phyloP scores from a whole-genome alignment of 2,113 vertebrate genomes.

The Bubalus kerabau region DNA sequence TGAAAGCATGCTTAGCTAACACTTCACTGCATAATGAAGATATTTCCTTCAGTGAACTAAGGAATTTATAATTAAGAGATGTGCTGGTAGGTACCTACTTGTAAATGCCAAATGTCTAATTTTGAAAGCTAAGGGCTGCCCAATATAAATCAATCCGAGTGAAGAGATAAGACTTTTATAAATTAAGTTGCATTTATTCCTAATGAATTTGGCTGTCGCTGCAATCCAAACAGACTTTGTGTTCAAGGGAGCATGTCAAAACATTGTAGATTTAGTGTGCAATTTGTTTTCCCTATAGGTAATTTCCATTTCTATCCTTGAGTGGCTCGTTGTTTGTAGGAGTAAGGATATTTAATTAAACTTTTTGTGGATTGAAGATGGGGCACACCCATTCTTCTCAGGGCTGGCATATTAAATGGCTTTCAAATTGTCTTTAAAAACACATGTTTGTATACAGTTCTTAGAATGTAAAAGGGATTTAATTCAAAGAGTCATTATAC shows the following conservation, averaged over 20 bases:
- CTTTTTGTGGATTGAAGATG: background rate
- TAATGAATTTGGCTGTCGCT: conserved; percentile 28
- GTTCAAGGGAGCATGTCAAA: conserved; percentile 48
- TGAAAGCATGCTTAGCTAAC: background rate
- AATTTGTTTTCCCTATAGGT: conserved; percentile 56
- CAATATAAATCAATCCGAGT: background rate
- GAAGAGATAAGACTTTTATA: background rate
- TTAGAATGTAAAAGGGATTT: background rate
- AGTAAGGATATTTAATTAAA: conserved; percentile 40
- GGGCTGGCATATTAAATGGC: background rate
- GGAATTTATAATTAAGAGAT: background rate
- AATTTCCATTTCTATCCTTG: conserved; percentile 40
- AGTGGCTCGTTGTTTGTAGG: conserved; percentile 29
- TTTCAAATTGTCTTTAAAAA: conserved; percentile 36
- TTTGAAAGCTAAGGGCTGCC: background rate
- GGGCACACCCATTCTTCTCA: background rate
- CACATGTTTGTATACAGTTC: background rate
- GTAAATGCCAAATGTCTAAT: background rate
- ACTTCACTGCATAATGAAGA: background rate
- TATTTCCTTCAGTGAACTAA: background rate
- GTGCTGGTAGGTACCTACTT: background rate
- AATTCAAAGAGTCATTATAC: background rate
- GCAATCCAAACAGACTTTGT: conserved; percentile 51
- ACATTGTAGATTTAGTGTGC: conserved; percentile 47
- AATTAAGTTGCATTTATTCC: conserved; percentile 44